phyloP scores from a whole-genome alignment of 2,113 vertebrate species.

The Burhinus bistriatus region DNA sequence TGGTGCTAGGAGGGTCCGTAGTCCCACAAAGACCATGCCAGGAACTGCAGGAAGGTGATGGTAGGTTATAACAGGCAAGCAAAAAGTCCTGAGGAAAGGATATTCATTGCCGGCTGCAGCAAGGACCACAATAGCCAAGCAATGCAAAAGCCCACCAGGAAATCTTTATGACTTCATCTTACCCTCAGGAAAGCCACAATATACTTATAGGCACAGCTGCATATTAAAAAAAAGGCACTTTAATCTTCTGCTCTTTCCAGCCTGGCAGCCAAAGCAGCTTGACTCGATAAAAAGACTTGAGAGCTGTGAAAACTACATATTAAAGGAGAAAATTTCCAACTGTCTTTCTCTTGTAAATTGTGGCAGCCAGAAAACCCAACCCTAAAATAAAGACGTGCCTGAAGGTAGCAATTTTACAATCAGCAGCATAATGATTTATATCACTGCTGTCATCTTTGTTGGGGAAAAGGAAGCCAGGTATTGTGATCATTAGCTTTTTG shows the following conservation, averaged over 20 bases:
- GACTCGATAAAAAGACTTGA: slow-evolving; percentile 31
- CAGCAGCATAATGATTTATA: slow-evolving; percentile 49
- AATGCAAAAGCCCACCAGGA: not conserved
- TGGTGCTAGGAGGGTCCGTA: not conserved
- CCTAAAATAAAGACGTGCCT: slow-evolving; percentile 41
- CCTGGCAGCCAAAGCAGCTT: slow-evolving; percentile 42
- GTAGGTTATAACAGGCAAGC: not conserved
- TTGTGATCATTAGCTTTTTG: slow-evolving; percentile 53
- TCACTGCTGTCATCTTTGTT: slow-evolving; percentile 59
- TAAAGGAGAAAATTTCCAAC: slow-evolving; percentile 37
- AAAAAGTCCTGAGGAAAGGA: not conserved
- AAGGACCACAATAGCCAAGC: not conserved
- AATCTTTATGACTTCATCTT: not conserved
- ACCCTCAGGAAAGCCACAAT: not conserved
- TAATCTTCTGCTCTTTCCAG: slow-evolving; percentile 20
- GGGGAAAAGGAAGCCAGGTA: slow-evolving; percentile 59
- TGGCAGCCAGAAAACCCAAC: slow-evolving; percentile 52
- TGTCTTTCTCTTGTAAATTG: slow-evolving; percentile 25
- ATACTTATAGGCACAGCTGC: not conserved
- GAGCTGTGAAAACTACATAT: slow-evolving; percentile 36
- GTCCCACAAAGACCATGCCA: rapidly evolving
- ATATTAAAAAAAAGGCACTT: not conserved
- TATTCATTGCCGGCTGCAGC: not conserved
- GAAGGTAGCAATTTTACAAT: slow-evolving; percentile 65
- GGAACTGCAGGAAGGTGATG: not conserved